Evolutionary conservation across 2,888 invertebrate genomes (phyloP).

Genomic region (Eumacrocentrus americanus): DNA sequence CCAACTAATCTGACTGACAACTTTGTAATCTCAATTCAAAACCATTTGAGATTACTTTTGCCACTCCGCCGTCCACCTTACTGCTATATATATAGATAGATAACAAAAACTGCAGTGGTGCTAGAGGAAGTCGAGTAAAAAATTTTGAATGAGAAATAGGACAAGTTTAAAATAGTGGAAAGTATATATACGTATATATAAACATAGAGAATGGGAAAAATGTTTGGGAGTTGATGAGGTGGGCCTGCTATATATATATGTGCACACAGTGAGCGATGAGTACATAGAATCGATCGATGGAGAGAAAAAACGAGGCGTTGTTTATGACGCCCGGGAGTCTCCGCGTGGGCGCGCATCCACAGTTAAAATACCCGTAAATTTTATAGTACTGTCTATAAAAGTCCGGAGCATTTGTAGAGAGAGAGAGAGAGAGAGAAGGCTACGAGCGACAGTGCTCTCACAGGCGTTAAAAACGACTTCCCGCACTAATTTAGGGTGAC

Average conservation of each 20-base stretch:
- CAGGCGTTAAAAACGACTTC: constrained; percentile 33
- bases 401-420: constrained; percentile 47
- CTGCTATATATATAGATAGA: not conserved
- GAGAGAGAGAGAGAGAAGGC: constrained; percentile 5
- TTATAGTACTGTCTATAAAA: constrained; percentile 50
- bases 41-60: no score
- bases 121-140: not conserved
- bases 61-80: no score
- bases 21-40: no score
- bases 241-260: no score
- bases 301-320: constrained; percentile 36
- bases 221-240: constrained; percentile 14
- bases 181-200: not conserved
- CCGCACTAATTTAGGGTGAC: constrained; percentile 36
- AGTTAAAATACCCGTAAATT: constrained; percentile 52
- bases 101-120: not conserved
- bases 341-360: constrained; percentile 33
- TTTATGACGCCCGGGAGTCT: constrained; percentile 34
- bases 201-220: constrained; percentile 18
- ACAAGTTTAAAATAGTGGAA: constrained; percentile 11
- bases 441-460: constrained; percentile 25
- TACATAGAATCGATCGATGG: constrained; percentile 36
- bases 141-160: constrained; percentile 3
- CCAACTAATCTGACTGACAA: no score
- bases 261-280: constrained; percentile 15